Base-by-base conservation (phyloP, 2,888 invertebrate species). In the Heteromurus nitidus region DNA sequence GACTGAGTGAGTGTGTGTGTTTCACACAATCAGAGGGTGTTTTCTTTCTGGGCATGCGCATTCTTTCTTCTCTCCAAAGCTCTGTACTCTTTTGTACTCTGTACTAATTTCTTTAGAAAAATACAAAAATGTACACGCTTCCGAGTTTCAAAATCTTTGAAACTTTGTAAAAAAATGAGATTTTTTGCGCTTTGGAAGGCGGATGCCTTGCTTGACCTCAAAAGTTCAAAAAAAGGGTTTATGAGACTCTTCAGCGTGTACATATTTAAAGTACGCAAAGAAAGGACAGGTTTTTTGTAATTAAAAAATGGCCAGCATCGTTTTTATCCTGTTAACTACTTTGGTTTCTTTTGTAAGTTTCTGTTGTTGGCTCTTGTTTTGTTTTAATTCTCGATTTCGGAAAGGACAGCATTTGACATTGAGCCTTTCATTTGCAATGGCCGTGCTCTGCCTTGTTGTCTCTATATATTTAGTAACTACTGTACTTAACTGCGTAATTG, bases 341-440 rank as follows among this genome's bases (percentile, higher is more conserved):
- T 58, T 58, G 24, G 13, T 24, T 24, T 22, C 26, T 9, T n/a
- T 26, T 9, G 13, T 58, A n/a, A n/a, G 11, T 18, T 60, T 60
- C 18, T 20, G 7, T 65, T 65, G n/a, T n/a, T n/a, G n/a, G n/a
- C n/a, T n/a, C n/a, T 31, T 42, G 13, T 65, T 65, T 3, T 26
- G 28, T 67, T 67, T 64, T 20, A 16, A 24, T 53, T 53, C 5
- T 53, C n/a, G 13, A 58, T 64, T 11, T 47, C 24, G 67, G 47
- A 67, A 67, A 67, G 67, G 67, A 47, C 44, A 67, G 44, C 28
- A 67, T 26, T 24, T 24, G 47, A 44, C 44, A 24, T 47, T 44
- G 67, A 67, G 47, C 67, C 67, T 67, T 67, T 67, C 67, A 67
- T 44, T 47, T 67, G 67, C 47, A 67, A 67, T 67, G 67, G 47